A percentile compares a stretch with the other conserved stretches of the same genome.
Conservation (phyloP, 1,140 invertebrate species). For the Rhopalosiphum maidis region DNA sequence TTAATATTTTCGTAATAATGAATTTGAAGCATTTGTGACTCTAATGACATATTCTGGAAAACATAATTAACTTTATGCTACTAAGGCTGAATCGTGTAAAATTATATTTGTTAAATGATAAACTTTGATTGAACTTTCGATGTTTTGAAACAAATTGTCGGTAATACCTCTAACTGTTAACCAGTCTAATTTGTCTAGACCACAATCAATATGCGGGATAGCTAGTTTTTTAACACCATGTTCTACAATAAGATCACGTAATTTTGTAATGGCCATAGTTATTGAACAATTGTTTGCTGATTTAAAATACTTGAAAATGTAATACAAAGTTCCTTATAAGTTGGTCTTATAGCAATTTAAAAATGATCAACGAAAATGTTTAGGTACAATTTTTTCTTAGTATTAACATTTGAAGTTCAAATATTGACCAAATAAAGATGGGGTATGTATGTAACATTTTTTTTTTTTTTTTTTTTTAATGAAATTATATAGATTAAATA, state of each 20-base stretch:
- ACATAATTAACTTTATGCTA: not conserved
- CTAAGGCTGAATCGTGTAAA: not conserved
- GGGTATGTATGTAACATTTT: too few species aligned
- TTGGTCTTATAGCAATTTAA: too few species aligned
- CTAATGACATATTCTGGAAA: not conserved
- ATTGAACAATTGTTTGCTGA: too few species aligned
- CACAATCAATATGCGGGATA: constrained; percentile 71
- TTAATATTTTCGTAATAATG: not conserved
- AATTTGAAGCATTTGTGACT: not conserved
- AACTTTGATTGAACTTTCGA: constrained; percentile 21
- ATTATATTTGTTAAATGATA: not conserved
- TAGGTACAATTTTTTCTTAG: too few species aligned
- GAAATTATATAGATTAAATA: too few species aligned
- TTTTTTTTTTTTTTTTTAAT: too few species aligned
- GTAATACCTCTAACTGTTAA: constrained; percentile 64
- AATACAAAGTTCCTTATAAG: too few species aligned
- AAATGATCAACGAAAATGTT: too few species aligned
- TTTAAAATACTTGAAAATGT: too few species aligned
- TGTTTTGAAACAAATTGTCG: not conserved
- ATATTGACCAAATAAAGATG: too few species aligned
- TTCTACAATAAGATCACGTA: constrained; percentile 62
- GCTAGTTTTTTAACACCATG: too few species aligned
- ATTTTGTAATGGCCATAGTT: constrained; percentile 61
- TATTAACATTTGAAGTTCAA: too few species aligned
- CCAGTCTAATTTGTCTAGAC: constrained; percentile 71